Percentiles rank a stretch among this genome's conserved stretches.
Conservation (phyloP, 2,797 vertebrate species). For the Catostomus latipinnis region DNA sequence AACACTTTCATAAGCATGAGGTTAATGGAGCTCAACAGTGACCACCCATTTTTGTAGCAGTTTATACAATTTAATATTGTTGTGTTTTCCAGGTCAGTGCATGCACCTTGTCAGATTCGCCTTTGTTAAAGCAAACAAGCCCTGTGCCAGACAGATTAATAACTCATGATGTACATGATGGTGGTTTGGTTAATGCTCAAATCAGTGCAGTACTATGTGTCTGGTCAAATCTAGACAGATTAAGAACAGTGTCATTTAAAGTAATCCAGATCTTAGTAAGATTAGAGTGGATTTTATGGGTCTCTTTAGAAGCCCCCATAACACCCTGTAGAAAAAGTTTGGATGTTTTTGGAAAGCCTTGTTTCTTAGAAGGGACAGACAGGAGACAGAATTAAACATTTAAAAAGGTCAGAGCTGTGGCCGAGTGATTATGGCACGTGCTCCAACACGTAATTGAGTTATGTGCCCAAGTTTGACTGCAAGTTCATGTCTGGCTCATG, state of each 20-base stretch:
- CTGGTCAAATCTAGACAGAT: slow-evolving; percentile 57
- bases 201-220: slow-evolving; percentile 30
- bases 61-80: not conserved
- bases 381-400: slow-evolving; percentile 10
- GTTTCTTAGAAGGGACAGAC: slow-evolving; percentile 9
- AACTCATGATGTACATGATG: not conserved
- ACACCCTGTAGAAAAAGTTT: slow-evolving; percentile 17
- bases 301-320: slow-evolving; percentile 2
- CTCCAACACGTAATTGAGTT: too few species aligned
- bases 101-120: not conserved
- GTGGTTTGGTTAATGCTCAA: not conserved
- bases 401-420: too few species aligned
- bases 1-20: not conserved
- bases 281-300: slow-evolving; percentile 27
- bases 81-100: slow-evolving; percentile 17
- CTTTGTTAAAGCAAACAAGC: not conserved
- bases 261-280: slow-evolving; percentile 42
- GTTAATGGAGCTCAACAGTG: too few species aligned
- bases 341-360: slow-evolving; percentile 1
- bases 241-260: slow-evolving; percentile 50
- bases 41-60: too few species aligned
- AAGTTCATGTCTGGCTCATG: too few species aligned
- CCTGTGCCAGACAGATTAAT: slow-evolving; percentile 31
- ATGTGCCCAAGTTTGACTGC: too few species aligned
- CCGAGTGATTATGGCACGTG: too few species aligned